These are phyloP conservation scores for Apeltes quadracus DNA, from an alignment of 2,113 vertebrate species.

Conservation along the genomic window DNA sequence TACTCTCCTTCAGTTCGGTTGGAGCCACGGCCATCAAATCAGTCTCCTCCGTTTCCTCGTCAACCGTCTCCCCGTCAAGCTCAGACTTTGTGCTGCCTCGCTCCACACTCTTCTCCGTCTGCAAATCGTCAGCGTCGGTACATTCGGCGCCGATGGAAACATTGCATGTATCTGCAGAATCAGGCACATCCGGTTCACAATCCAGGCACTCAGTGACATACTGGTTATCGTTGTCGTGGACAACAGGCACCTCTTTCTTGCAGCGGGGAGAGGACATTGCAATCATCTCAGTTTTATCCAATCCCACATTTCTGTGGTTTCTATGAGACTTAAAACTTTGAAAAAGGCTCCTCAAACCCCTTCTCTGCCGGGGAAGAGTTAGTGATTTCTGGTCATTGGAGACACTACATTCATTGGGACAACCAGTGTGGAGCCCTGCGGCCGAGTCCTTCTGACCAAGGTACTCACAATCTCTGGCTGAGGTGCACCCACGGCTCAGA, in stretches of 20 bases:
- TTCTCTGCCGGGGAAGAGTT: conserved; percentile 84
- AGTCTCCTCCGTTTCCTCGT: conserved; percentile 27
- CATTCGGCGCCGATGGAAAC: conserved; percentile 62
- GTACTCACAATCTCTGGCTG: conserved; percentile 73
- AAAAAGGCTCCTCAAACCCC: conserved; percentile 91
- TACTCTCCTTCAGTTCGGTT: conserved; percentile 43
- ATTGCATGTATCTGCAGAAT: conserved; percentile 51
- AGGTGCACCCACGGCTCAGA: conserved; percentile 49
- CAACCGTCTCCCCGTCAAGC: conserved; percentile 26
- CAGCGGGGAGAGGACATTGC: conserved; percentile 59
- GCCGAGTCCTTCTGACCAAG: conserved; percentile 65
- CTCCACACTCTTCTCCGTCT: conserved; percentile 48
- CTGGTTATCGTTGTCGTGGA: conserved; percentile 41
- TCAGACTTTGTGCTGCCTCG: conserved; percentile 47
- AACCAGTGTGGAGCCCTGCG: conserved; percentile 63
- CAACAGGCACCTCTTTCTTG: conserved; percentile 71
- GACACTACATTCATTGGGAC: conserved; percentile 68
- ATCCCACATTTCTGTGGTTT: conserved; percentile 83
- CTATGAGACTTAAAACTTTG: conserved; percentile 91
- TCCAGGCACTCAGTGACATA: conserved; percentile 68
- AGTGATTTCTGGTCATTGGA: conserved; percentile 81
- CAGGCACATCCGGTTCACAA: conserved; percentile 78
- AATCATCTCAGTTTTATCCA: conserved; percentile 79
- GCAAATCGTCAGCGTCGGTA: conserved; percentile 43
- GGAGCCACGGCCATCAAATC: background rate